Base-by-base conservation (phyloP, 2,113 vertebrate genomes). In the Sinocyclocheilus anophthalmus region DNA sequence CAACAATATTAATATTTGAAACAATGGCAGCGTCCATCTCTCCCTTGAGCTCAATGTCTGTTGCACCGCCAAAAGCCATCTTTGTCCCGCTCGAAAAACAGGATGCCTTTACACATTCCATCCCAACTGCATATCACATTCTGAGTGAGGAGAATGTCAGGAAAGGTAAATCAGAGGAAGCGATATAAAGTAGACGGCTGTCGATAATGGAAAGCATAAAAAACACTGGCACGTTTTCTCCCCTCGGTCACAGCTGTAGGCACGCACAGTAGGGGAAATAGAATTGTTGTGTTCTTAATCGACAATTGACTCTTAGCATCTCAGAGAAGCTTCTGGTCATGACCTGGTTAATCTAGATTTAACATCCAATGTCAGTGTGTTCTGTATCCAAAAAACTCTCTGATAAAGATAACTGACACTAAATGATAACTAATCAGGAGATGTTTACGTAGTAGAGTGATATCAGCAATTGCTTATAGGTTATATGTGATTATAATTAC, bases 51-150 rank as follows among this genome's bases (percentile, higher is more conserved):
- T 16, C 72, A 76, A 37, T 9, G 33, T 72, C 33, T 37, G 20
- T 22, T 61, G 4, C 53, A 5, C 53, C 53, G 53, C 53, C 53
- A 55, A 55, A 5, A 55, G 53, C 16, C 50, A 55, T 20, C 16
- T 55, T 55, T 55, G 26, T 84, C 53, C 1, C 3, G 77, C 42
- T 42, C 65, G 16, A 85, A 89, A 87, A 89, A 90, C 84, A 91
- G 87, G 83, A 91, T 89, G 77, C 39, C 33, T 61, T 73, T 76
- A 73, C 67, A 87, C 83, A 85, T 87, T 87, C 80, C 83, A 67
- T 83, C n/a, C 63, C 72, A 48, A 61, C 81, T 59, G 4, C 42
- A 55, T 26, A 30, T 20, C 53, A 33, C 39, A 22, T 57, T 55
- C n/a, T 16, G 30, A 59, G 61, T 14, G 26, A 30, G 3, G 86